Evolutionary conservation across 2,797 vertebrate genomes (phyloP).

Genomic region (Xiphophorus birchmanni): DNA sequence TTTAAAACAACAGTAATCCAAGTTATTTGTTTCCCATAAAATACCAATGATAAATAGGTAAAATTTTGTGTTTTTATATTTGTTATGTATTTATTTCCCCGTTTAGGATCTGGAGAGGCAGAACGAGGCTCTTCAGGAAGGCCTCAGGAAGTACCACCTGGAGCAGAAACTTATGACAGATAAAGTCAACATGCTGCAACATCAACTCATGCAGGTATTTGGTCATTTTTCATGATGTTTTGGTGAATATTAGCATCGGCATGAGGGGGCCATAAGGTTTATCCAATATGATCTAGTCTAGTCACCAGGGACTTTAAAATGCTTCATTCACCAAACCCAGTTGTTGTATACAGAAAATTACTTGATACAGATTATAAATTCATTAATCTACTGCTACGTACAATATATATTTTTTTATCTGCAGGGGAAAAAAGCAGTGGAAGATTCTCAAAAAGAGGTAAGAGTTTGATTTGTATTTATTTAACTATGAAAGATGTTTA

Average conservation of each 20-base stretch:
- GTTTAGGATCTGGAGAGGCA: slow-evolving; percentile 89
- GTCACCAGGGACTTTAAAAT: not conserved
- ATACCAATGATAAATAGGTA: not conserved
- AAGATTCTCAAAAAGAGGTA: slow-evolving; percentile 82
- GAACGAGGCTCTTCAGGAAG: slow-evolving; percentile 90
- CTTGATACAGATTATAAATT: not conserved
- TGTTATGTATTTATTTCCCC: slow-evolving; percentile 14
- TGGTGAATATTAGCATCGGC: not conserved
- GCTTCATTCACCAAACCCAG: not conserved
- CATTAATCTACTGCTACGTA: not conserved
- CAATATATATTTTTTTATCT: slow-evolving; percentile 14
- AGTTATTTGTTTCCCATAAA: not conserved
- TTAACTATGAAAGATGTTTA: not conserved
- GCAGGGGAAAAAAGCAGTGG: slow-evolving; percentile 77
- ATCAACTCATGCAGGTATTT: slow-evolving; percentile 90
- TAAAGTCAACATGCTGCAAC: slow-evolving; percentile 87
- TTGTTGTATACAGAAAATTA: not conserved
- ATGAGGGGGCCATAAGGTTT: not conserved
- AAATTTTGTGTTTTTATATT: not conserved
- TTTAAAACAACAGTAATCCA: not conserved
- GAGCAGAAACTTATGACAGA: slow-evolving; percentile 90
- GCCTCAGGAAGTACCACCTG: slow-evolving; percentile 87
- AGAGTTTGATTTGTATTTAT: not conserved
- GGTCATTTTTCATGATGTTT: not conserved
- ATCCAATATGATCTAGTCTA: not conserved